Evolutionary conservation across 2,113 vertebrate species (phyloP).

Genomic region (Atherinomorus stipes): DNA sequence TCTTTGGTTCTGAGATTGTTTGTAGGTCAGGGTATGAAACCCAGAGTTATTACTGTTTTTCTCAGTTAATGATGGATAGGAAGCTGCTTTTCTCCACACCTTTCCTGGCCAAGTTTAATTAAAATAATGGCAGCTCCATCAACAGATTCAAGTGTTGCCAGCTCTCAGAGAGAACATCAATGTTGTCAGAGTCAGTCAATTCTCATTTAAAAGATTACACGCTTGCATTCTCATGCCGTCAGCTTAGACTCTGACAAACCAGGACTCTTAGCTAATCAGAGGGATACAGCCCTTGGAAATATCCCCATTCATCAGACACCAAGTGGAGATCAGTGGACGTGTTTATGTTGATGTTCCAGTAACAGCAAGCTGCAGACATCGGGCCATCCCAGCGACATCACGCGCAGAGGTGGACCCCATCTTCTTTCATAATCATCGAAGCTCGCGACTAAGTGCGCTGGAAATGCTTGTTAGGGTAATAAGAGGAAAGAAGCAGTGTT

Average conservation of each 20-base stretch:
- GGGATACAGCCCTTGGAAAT: not conserved
- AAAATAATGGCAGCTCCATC: slow-evolving; percentile 46
- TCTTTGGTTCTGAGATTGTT: too few species aligned
- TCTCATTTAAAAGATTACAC: slow-evolving; percentile 49
- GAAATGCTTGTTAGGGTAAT: not conserved
- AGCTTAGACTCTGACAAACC: not conserved
- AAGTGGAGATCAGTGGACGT: slow-evolving; percentile 8
- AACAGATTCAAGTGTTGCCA: not conserved
- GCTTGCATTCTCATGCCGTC: not conserved
- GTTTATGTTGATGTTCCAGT: not conserved
- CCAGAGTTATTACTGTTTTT: not conserved
- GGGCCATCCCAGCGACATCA: not conserved
- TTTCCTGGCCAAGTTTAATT: slow-evolving; percentile 23
- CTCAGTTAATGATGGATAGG: not conserved
- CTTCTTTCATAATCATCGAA: not conserved
- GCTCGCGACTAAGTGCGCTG: not conserved
- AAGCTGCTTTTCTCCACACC: not conserved
- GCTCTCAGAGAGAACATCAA: slow-evolving; percentile 14
- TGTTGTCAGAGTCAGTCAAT: slow-evolving; percentile 23
- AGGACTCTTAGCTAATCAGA: not conserved
- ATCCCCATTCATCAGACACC: slow-evolving; percentile 7
- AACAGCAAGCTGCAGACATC: not conserved
- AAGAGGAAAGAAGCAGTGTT: not conserved
- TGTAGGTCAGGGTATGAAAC: too few species aligned
- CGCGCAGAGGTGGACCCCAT: not conserved